These are phyloP conservation scores for Amiota minor DNA, from an alignment of 2,888 invertebrate species.

Conservation along the genomic window DNA sequence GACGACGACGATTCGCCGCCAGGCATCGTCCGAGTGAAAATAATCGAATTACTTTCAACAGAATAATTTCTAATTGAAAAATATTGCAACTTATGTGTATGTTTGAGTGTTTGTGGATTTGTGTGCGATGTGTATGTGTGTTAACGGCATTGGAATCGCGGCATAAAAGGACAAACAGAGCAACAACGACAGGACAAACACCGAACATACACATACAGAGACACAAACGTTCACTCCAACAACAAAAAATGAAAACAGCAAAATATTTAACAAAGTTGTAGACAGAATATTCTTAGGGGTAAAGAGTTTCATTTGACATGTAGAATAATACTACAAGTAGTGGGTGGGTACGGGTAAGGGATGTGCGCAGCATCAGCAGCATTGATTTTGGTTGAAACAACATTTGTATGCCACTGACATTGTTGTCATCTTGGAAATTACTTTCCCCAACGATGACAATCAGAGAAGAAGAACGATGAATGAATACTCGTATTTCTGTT, in stretches of 20 bases:
- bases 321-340: slow-evolving; percentile 1
- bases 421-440: slow-evolving; percentile 61
- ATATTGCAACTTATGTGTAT: slow-evolving; percentile 71
- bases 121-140: slow-evolving; percentile 23
- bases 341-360: neutral
- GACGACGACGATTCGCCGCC: slow-evolving; percentile 3
- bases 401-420: slow-evolving; percentile 62
- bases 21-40: slow-evolving; percentile 71
- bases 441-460: slow-evolving; percentile 32
- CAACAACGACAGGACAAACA: slow-evolving; percentile 39
- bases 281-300: slow-evolving; percentile 20
- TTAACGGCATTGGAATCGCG: slow-evolving; percentile 24
- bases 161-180: slow-evolving; percentile 28
- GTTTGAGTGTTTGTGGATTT: slow-evolving; percentile 34
- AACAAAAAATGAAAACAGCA: neutral
- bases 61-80: slow-evolving; percentile 75
- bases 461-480: neutral
- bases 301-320: neutral
- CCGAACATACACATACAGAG: slow-evolving; percentile 11
- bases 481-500: neutral
- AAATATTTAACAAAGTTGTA: slow-evolving; percentile 39
- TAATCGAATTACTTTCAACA: slow-evolving; percentile 75
- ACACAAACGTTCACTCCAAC: neutral
- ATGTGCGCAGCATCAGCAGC: slow-evolving; percentile 2
- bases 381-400: slow-evolving; percentile 1